Conservation (phyloP, 2,888 invertebrate genomes). For the Troglohyphantes excavatus region DNA sequence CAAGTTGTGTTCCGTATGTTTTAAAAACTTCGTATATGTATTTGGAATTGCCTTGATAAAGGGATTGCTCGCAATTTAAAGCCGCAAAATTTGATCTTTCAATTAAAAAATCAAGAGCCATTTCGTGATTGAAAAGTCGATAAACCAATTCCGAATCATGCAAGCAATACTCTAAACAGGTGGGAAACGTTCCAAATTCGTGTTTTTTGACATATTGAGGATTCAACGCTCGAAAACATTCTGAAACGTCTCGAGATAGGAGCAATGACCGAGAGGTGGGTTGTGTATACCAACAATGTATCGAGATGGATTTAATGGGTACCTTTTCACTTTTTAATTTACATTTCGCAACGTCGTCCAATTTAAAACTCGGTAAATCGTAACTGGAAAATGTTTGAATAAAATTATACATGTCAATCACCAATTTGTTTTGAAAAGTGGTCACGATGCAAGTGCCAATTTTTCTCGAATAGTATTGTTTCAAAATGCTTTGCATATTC, state of each 20-base stretch:
- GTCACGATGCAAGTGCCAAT: slow-evolving; percentile 26
- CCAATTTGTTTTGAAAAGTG: slow-evolving; percentile 31
- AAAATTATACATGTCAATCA: slow-evolving; percentile 45
- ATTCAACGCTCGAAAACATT: slow-evolving; percentile 6
- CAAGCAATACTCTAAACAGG: slow-evolving; percentile 39
- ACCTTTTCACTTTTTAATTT: slow-evolving; percentile 30
- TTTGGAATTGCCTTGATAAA: slow-evolving; percentile 45
- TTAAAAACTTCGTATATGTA: slow-evolving; percentile 36
- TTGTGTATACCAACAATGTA: slow-evolving; percentile 41
- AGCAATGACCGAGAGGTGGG: not conserved
- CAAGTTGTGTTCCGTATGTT: slow-evolving; percentile 40
- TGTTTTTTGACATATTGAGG: not conserved
- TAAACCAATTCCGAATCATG: slow-evolving; percentile 50
- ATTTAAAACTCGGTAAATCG: slow-evolving; percentile 59
- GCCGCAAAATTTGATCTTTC: slow-evolving; percentile 47
- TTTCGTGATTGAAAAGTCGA: slow-evolving; percentile 39
- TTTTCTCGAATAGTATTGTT: slow-evolving; percentile 16
- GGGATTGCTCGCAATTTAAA: slow-evolving; percentile 10
- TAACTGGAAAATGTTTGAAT: slow-evolving; percentile 50
- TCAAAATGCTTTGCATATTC: not conserved
- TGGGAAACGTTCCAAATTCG: slow-evolving; percentile 50
- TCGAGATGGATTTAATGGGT: slow-evolving; percentile 35
- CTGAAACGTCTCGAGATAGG: not conserved
- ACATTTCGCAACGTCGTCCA: slow-evolving; percentile 29
- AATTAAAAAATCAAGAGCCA: slow-evolving; percentile 11